Evolutionary conservation across 2,888 invertebrate genomes (phyloP).

Genomic region (Andrena marginata): DNA sequence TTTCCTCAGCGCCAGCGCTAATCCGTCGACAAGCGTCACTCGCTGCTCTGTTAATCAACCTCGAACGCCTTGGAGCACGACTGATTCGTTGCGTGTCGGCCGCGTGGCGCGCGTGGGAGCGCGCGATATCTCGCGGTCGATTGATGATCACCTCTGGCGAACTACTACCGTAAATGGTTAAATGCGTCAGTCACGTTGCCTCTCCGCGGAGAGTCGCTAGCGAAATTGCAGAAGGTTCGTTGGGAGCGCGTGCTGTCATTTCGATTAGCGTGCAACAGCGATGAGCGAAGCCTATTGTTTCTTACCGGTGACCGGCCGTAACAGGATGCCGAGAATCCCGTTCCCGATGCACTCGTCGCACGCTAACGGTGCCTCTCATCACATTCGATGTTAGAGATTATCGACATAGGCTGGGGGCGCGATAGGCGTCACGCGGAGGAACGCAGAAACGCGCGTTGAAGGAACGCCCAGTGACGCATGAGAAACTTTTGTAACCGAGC

Average conservation of each 20-base stretch:
- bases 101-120: neutral
- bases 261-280: neutral
- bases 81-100: constrained; percentile 18
- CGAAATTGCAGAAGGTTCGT: neutral
- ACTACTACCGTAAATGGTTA: neutral
- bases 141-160: neutral
- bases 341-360: neutral
- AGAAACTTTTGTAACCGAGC: constrained; percentile 52
- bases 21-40: constrained; percentile 49
- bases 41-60: constrained; percentile 46
- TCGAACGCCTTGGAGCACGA: constrained; percentile 32
- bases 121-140: neutral
- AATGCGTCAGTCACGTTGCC: too few species aligned
- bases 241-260: neutral
- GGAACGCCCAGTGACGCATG: constrained; percentile 53
- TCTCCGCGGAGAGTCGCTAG: too few species aligned
- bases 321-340: constrained; percentile 1
- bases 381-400: neutral
- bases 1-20: constrained; percentile 25
- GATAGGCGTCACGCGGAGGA: constrained; percentile 8
- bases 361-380: constrained; percentile 27
- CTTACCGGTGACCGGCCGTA: neutral
- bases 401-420: neutral
- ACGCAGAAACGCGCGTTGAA: constrained; percentile 16
- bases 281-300: neutral